Base-by-base conservation (phyloP, 2,888 invertebrate genomes). In the Autographa gamma region DNA sequence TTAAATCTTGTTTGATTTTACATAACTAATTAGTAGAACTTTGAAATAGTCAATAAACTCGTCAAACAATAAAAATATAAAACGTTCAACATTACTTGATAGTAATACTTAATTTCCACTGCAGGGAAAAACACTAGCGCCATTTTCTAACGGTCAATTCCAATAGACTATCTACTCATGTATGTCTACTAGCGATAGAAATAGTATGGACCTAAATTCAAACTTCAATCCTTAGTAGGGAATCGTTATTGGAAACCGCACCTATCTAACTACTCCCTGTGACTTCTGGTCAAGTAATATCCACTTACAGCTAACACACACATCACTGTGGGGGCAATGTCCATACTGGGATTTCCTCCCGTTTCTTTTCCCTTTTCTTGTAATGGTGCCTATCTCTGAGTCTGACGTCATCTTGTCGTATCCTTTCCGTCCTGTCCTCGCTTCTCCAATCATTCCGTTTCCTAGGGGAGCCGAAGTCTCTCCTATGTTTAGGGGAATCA, bases 361-460 rank as follows among this genome's bases (percentile, higher is more conserved):
- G 89, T 77, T 93, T 94, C 80, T 92, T 93, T 75, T 95, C 93
- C 67, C 92, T 94, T 84, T 92, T 94, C 73, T 91, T 93, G 63
- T 90, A 91, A 76, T 87, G 81, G 79, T 93, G 93, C 68, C 91
- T 89, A 56, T 95, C 95, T 76, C 94, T 86, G 63, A 95, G 82
- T 89, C 94, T 92, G 54, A 94, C 89, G 70, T 95, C 95, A 72
- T 95, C 94, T 61, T 92, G 92, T 68, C 89, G 91, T 75, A 81
- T 63, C 74, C 86, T 89, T 8, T 90, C 90, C 4, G 73, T 78
- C 0, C 86, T 86, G 25, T 93, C 94, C 34, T 86, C 90, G 59
- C 93, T 88, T 14, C 48, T 48, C 94, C 94, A 94, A 75, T 93
- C 90, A 3, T 73, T 66, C 0, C 78, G 71, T 69, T 90, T 93